A percentile compares a stretch with the other conserved stretches of the same genome.
Conservation (phyloP, 2,888 invertebrate species). For the Uloborus plumipes region DNA sequence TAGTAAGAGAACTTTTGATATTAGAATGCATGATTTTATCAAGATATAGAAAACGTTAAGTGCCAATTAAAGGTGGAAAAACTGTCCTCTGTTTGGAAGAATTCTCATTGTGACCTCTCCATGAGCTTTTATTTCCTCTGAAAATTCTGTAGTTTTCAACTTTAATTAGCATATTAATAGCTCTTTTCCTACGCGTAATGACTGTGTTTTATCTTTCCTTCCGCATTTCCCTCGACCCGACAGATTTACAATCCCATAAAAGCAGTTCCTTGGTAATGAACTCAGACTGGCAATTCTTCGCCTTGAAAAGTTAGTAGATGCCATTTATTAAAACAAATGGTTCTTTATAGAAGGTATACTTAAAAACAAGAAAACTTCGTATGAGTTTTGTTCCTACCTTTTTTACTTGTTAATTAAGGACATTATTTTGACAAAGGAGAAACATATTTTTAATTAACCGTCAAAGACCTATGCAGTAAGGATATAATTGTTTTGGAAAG, state of each 20-base stretch:
- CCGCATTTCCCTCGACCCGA: not conserved
- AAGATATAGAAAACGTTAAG: no score
- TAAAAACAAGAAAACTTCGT: not conserved
- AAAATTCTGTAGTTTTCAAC: slow-evolving; percentile 18
- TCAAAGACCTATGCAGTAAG: no score
- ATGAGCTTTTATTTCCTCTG: slow-evolving; percentile 18
- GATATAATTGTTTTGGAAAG: no score
- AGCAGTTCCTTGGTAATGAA: slow-evolving; percentile 9
- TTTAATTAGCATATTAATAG: slow-evolving; percentile 45
- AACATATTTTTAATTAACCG: no score
- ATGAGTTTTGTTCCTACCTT: no score
- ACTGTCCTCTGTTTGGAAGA: no score
- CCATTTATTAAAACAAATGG: slow-evolving; percentile 25
- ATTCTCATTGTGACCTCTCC: slow-evolving; percentile 1
- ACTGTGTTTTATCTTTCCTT: slow-evolving; percentile 17
- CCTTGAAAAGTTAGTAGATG: slow-evolving; percentile 17
- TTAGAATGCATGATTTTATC: no score
- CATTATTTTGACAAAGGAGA: no score
- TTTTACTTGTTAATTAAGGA: no score
- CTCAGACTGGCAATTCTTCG: not conserved
- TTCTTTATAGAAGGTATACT: not conserved
- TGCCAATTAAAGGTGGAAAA: no score
- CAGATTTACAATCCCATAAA: slow-evolving; percentile 21
- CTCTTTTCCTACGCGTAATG: slow-evolving; percentile 9
- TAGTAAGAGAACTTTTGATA: no score